phyloP scores from a whole-genome alignment of 2,113 vertebrate genomes.

The Labeo rohita region DNA sequence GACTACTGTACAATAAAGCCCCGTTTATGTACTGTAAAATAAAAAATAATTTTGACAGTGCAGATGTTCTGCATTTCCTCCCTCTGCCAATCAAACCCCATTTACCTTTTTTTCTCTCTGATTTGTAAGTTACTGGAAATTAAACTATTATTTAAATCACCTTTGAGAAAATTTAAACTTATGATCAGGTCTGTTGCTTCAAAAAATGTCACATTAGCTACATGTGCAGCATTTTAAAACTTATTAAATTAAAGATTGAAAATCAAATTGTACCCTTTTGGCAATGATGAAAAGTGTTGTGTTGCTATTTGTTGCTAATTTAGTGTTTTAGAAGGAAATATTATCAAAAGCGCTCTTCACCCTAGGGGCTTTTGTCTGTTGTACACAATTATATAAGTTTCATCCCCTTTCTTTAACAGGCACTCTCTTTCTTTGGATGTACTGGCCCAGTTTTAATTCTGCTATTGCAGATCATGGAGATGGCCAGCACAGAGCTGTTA shows the following conservation, averaged over 20 bases:
- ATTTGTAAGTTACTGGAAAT: no score
- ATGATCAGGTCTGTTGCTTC: background rate
- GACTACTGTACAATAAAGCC: background rate
- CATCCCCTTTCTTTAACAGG: constrained; percentile 69
- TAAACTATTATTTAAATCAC: no score
- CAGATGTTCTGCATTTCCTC: background rate
- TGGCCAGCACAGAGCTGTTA: constrained; percentile 89
- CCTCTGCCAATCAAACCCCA: background rate
- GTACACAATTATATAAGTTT: background rate
- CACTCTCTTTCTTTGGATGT: constrained; percentile 96
- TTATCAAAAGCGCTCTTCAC: background rate
- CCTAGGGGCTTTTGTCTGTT: background rate
- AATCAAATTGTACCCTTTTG: background rate
- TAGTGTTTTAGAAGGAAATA: background rate
- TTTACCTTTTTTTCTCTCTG: no score
- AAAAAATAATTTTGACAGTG: background rate
- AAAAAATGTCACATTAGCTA: background rate
- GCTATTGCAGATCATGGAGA: constrained; percentile 87
- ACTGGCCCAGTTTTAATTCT: constrained; percentile 98
- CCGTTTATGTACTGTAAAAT: background rate
- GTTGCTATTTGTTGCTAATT: background rate
- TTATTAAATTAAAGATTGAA: background rate
- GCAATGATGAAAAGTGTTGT: background rate
- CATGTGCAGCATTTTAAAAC: background rate
- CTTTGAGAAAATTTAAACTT: no score